These are phyloP conservation scores for Polypterus bichir DNA, from an alignment of 2,113 vertebrate species.

Conservation along the genomic window DNA sequence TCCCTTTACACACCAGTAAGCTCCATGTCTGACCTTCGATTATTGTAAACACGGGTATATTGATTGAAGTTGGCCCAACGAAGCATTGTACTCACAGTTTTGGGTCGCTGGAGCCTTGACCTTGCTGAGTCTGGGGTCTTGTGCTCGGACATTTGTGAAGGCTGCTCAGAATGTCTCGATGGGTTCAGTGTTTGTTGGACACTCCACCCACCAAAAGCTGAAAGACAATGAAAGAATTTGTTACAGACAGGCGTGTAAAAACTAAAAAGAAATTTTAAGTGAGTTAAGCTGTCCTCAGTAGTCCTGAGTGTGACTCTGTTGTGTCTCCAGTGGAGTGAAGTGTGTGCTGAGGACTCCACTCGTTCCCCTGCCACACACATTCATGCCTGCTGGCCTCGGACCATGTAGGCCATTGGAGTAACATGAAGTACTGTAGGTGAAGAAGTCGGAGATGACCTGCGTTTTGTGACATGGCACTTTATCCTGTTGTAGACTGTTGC, in stretches of 20 bases:
- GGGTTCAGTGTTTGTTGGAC: constrained; percentile 13
- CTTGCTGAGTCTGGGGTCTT: constrained; percentile 14
- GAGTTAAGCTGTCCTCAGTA: background rate
- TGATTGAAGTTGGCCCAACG: background rate
- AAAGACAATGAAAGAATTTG: constrained; percentile 1
- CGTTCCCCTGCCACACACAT: background rate
- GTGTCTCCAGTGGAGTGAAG: background rate
- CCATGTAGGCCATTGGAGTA: no score
- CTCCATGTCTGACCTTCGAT: constrained; percentile 3
- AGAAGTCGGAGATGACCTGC: no score
- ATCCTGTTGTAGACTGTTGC: no score
- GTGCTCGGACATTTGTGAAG: constrained; percentile 21
- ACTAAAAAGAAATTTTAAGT: background rate
- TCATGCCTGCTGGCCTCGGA: no score
- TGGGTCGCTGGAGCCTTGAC: constrained; percentile 31
- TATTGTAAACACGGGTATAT: constrained; percentile 4
- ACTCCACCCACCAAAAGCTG: constrained; percentile 22
- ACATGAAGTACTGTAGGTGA: no score
- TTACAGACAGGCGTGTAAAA: background rate
- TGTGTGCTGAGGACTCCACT: background rate
- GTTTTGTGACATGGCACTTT: no score
- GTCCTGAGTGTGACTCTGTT: background rate
- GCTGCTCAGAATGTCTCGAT: constrained; percentile 17
- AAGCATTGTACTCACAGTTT: constrained; percentile 32
- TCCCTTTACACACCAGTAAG: constrained; percentile 2